Conservation (phyloP, 2,888 invertebrate genomes). For the Parelbella ahira region DNA sequence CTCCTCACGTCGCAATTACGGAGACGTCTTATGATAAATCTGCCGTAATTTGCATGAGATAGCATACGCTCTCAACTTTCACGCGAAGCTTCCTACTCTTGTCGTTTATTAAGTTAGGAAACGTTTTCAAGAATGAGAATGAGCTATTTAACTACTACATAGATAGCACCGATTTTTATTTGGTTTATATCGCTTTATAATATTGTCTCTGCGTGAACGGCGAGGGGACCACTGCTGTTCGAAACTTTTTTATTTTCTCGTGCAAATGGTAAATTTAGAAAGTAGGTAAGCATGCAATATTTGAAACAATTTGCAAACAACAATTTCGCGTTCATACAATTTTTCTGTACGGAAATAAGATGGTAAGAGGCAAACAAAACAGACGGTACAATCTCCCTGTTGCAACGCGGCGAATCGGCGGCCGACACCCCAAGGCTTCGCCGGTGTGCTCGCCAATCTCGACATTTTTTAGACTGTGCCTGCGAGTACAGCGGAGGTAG, state of each 20-base stretch:
- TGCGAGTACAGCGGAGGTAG: constrained; percentile 47
- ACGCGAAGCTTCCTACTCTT: constrained; percentile 75
- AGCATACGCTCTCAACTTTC: constrained; percentile 81
- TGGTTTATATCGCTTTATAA: constrained; percentile 33
- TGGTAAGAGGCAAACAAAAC: constrained; percentile 72
- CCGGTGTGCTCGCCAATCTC: constrained; percentile 67
- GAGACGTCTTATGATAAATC: constrained; percentile 81
- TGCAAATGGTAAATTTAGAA: constrained; percentile 11
- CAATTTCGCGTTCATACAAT: constrained; percentile 66
- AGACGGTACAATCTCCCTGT: constrained; percentile 72
- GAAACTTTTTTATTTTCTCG: constrained; percentile 24
- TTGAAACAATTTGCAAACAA: constrained; percentile 51
- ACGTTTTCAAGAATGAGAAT: constrained; percentile 77
- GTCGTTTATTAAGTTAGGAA: constrained; percentile 77
- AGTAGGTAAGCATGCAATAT: constrained; percentile 27
- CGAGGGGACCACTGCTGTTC: not conserved
- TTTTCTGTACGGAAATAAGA: constrained; percentile 70
- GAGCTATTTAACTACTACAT: constrained; percentile 76
- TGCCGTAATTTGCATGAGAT: constrained; percentile 80
- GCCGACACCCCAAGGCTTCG: constrained; percentile 66
- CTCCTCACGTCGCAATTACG: constrained; percentile 80
- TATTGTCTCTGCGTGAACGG: constrained; percentile 10
- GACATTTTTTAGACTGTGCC: constrained; percentile 64
- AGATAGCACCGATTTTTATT: constrained; percentile 63
- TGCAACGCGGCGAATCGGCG: constrained; percentile 72